Conservation (phyloP, 37 sponge, comb jelly and placozoan species). For the Ianthella basta region DNA sequence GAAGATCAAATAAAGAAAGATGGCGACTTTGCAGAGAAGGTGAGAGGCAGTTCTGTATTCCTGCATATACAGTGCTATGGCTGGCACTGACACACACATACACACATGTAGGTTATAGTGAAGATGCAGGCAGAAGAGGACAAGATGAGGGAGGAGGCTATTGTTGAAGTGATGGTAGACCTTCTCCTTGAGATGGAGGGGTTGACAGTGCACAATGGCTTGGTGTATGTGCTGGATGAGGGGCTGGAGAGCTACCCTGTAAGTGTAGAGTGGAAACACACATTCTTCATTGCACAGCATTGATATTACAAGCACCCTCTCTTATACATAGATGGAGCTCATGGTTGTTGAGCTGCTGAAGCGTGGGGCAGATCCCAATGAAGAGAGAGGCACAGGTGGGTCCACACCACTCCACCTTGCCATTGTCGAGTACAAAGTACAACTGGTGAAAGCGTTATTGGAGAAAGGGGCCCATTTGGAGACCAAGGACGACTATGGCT, state of each 20-base stretch:
- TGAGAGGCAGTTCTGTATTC: no score
- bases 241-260: not conserved
- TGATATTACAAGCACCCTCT: not conserved
- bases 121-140: slow-evolving; percentile 12
- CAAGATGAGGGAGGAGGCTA: not conserved
- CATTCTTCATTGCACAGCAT: not conserved
- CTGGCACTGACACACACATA: no score
- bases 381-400: not conserved
- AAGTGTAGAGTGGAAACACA: not conserved
- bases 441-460: not conserved
- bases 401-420: not conserved
- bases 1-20: slow-evolving; percentile 6
- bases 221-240: slow-evolving; percentile 21
- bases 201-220: not conserved
- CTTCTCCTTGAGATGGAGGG: not conserved
- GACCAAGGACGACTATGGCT: slow-evolving; percentile 2
- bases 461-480: slow-evolving; percentile 17
- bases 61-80: no score
- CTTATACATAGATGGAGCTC: slow-evolving; percentile 5
- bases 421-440: not conserved
- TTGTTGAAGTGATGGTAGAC: slow-evolving; percentile 1
- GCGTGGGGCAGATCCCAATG: slow-evolving; percentile 25
- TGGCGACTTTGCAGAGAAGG: not conserved
- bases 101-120: not conserved
- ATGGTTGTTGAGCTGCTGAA: not conserved